Base-by-base conservation (phyloP, 2,797 vertebrate species). In the Nannoperca obscura region DNA sequence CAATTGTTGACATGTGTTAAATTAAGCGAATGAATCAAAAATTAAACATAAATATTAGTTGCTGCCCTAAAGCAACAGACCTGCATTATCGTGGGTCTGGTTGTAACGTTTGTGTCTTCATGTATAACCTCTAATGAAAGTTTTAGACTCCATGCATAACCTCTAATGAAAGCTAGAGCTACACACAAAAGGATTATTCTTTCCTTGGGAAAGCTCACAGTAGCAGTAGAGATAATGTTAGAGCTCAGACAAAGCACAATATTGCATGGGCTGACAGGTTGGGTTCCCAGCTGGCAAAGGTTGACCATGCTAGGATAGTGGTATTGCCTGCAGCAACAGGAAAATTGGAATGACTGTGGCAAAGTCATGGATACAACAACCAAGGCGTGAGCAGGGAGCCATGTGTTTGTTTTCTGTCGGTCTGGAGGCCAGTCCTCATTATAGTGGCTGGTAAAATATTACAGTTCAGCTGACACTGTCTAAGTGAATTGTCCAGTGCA, bases 401-500 rank as follows among this genome's bases (percentile, higher is more conserved):
- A 90, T 93, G 91, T 92, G 90, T 92, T 92, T 89, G 89, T 90
- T 87, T 62, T 91, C 87, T 49, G 38, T 59, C 74, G 86, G 86
- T 92, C 90, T 92, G 78, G 79, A 91, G 90, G 89, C 91, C 92
- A 90, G 86, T 91, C 79, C 89, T 92, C 92, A 92, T 94, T 89
- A 91, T 72, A 89, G 85, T 69, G 74, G 86, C 90, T 88, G 89
- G 85, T 91, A 92, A 91, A 92, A 89, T 93, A 91, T 93, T 92
- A 91, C 90, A 91, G 91, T 92, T 92, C 84, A 87, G 89, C 90
- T 93, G 92, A 93, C 90, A 89, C 84, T 77, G 86, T 93, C 92
- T 91, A 91, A 91, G 92, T 92, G 92, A 93, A 93, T 94, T 93
- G 91, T 91, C 90, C 92, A 86, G 92, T 89, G 86, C 89, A 62